Evolutionary conservation across 2,888 invertebrate genomes (phyloP), one percentile per base, ranked within the genome.

Genomic region (Ectropis crepuscularia): DNA sequence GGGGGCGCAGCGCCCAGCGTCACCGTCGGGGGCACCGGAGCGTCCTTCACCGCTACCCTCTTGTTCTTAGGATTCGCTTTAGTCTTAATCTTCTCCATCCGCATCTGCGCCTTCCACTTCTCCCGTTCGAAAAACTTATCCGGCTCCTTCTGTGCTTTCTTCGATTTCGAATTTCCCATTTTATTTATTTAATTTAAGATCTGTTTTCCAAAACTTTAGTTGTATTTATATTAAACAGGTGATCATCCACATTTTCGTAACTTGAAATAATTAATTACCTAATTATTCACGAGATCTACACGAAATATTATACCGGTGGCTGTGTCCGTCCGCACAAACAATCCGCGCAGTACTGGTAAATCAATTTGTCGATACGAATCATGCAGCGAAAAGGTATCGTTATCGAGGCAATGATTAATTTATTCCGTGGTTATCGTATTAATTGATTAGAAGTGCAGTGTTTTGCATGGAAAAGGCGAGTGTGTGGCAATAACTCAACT

Each of bases 121-220:
- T 89, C 88, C 6, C 88, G 76, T 28, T 87, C 90, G 63, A 93
- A 93, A 74, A 93, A 88, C 61, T 85, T 86, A 63, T 86, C 88
- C 0, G 91, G 88, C 70, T 90, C 90, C 70, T 86, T 89, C 60
- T 86, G 82, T 61, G 72, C 75, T 75, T 85, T 89, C 74, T 88
- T 91, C 5, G 88, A 89, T 71, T 89, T 87, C 9, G 85, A 79
- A 75, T 90, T 92, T 8, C 93, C 93, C 93, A 93, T 93, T 69
- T 45, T 51, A n/a, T 46, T 28, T 38, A 38, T 45, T 53, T 28
- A 46, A 45, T 50, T 48, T 28, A 43, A 10, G 10, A 37, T 38
- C 37, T 53, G 7, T 39, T 12, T 45, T 51, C 41, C 10, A 39
- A 2, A 61, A 45, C 54, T 55, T 46, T 43, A 11, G 12, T 28